Evolutionary conservation across 2,888 invertebrate species (phyloP).

Genomic region (Ochlodes sylvanus): DNA sequence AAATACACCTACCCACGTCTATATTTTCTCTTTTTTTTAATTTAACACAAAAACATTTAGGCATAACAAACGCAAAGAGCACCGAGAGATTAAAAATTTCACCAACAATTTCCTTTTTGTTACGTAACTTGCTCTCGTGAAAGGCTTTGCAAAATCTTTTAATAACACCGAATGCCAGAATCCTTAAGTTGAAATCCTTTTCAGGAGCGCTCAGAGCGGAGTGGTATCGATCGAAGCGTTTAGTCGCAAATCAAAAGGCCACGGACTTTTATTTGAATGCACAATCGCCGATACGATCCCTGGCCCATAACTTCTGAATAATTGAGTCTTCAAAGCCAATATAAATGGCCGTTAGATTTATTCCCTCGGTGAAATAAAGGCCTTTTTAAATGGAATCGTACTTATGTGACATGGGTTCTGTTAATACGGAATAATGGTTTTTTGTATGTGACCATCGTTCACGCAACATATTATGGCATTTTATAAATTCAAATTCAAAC

Average conservation of each 20-base stretch:
- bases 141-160: constrained; percentile 29
- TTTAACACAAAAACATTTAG: neutral
- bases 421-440: neutral
- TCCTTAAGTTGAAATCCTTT: constrained; percentile 37
- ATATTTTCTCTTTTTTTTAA: neutral
- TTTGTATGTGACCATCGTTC: neutral
- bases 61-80: neutral
- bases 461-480: neutral
- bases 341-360: constrained; percentile 37
- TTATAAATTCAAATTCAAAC: no score
- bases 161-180: constrained; percentile 30
- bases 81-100: constrained; percentile 7
- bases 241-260: constrained; percentile 37
- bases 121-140: constrained; percentile 14
- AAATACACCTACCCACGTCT: no score
- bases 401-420: constrained; percentile 30
- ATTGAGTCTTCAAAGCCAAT: constrained; percentile 38
- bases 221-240: constrained; percentile 33
- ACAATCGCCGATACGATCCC: constrained; percentile 36
- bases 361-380: constrained; percentile 30
- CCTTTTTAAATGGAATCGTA: constrained; percentile 29
- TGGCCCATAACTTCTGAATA: constrained; percentile 35
- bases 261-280: constrained; percentile 38
- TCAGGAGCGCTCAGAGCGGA: constrained; percentile 24
- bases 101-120: constrained; percentile 17